Evolutionary conservation across 2,797 vertebrate species (phyloP).

Genomic region (Cichlasoma orientale): DNA sequence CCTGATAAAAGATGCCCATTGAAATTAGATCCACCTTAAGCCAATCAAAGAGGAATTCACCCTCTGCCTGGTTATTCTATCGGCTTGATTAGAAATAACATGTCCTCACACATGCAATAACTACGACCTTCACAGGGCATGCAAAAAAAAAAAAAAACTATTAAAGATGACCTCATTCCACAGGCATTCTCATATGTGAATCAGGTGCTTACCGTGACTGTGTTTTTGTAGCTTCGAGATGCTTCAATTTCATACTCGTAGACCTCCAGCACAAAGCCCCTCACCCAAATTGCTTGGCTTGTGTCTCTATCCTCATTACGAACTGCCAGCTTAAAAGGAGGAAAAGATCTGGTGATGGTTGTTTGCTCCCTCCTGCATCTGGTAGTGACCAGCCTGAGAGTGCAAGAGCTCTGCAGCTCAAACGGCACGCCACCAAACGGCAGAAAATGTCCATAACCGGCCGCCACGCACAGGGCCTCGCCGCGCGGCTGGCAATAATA

Average conservation of each 20-base stretch:
- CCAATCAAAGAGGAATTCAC: conserved; percentile 79
- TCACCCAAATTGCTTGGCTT: conserved; percentile 93
- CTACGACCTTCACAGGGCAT: conserved; percentile 66
- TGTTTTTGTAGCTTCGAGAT: conserved; percentile 94
- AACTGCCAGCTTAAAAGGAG: conserved; percentile 84
- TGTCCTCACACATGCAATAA: conserved; percentile 58
- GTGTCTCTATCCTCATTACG: conserved; percentile 96
- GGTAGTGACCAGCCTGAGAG: conserved; percentile 87
- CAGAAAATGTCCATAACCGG: conserved; percentile 94
- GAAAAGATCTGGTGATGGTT: conserved; percentile 64
- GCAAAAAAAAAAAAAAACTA: neutral
- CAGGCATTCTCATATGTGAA: neutral
- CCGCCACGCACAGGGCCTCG: conserved; percentile 89
- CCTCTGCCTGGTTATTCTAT: conserved; percentile 69
- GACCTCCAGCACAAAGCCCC: conserved; percentile 90
- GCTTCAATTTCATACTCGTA: conserved; percentile 92
- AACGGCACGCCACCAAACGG: conserved; percentile 91
- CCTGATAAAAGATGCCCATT: conserved; percentile 80
- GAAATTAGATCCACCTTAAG: conserved; percentile 80
- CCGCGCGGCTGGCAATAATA: conserved; percentile 90
- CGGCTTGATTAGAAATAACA: conserved; percentile 79
- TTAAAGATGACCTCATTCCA: neutral
- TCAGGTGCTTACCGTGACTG: conserved; percentile 86
- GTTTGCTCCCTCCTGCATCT: conserved; percentile 65
- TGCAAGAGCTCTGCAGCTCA: conserved; percentile 97